Conservation (phyloP, 2,797 vertebrate species). For the Coreius guichenoti region DNA sequence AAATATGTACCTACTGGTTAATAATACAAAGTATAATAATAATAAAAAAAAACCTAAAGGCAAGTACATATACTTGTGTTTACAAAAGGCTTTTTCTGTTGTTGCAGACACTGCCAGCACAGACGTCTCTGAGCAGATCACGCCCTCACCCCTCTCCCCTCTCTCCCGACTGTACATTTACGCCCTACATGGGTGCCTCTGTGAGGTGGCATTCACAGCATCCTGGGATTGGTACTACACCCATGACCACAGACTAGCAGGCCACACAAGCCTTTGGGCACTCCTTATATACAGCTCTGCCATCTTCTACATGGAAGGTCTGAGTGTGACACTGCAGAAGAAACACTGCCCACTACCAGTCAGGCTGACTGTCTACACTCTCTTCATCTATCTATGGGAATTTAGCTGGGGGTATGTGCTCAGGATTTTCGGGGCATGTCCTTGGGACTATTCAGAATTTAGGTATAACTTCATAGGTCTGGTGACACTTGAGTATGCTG, state of each 20-base stretch:
- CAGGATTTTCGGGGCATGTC: conserved; percentile 75
- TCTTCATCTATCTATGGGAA: conserved; percentile 82
- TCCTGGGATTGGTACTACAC: conserved; percentile 72
- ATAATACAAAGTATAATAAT: conserved; percentile 24
- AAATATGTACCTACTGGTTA: conserved; percentile 22
- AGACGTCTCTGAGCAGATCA: neutral
- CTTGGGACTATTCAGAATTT: conserved; percentile 82
- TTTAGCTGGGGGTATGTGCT: conserved; percentile 78
- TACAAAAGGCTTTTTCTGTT: conserved; percentile 38
- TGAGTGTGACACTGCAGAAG: conserved; percentile 68
- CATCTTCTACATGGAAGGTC: conserved; percentile 76
- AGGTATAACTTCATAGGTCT: conserved; percentile 77
- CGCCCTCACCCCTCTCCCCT: conserved; percentile 59
- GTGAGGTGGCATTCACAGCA: conserved; percentile 82
- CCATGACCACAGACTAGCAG: conserved; percentile 72
- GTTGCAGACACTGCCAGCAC: conserved; percentile 54
- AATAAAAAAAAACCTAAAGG: conserved; percentile 15
- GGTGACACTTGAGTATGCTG: conserved; percentile 80
- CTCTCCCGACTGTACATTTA: conserved; percentile 79
- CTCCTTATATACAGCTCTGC: conserved; percentile 80
- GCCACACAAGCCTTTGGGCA: conserved; percentile 82
- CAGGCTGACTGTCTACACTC: conserved; percentile 73
- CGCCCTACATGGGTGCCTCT: conserved; percentile 80
- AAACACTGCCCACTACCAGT: conserved; percentile 62
- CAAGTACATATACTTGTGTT: conserved; percentile 2